A percentile compares a stretch with the other conserved stretches of the same genome.
phyloP scores from a whole-genome alignment of 2,888 invertebrate species.

The Hoplodrina ambigua region DNA sequence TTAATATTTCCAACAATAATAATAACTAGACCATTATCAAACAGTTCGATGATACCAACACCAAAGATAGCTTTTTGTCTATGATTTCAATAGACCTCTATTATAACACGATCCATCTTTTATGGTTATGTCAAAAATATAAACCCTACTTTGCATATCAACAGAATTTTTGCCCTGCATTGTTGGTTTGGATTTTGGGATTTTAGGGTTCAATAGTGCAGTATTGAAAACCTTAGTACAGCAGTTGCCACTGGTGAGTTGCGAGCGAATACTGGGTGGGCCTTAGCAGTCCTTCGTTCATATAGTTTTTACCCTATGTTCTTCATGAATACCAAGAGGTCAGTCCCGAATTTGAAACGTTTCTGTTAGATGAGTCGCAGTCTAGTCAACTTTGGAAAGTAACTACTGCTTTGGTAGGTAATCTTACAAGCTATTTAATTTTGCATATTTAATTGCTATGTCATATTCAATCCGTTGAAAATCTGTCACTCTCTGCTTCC shows the following conservation, averaged over 20 bases:
- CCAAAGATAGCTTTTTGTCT: conserved; percentile 59
- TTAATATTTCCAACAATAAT: conserved; percentile 26
- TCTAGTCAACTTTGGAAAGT: no score
- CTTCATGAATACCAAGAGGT: no score
- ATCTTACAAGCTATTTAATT: not conserved
- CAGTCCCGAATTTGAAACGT: no score
- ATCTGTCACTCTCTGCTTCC: not conserved
- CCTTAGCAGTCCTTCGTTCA: no score
- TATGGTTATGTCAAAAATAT: conserved; percentile 84
- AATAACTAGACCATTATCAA: conserved; percentile 45
- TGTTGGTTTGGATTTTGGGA: conserved; percentile 60
- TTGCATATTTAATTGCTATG: not conserved
- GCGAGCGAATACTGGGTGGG: no score
- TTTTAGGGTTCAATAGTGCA: conserved; percentile 30
- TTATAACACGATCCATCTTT: conserved; percentile 84
- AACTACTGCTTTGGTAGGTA: not conserved
- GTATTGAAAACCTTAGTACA: not conserved
- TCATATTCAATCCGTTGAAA: accelerated
- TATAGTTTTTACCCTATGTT: no score
- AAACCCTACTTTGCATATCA: conserved; percentile 87
- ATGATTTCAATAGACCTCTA: conserved; percentile 72
- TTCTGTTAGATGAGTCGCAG: no score
- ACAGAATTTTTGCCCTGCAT: conserved; percentile 70
- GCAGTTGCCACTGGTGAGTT: no score
- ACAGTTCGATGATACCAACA: conserved; percentile 53